A percentile compares a stretch with the other conserved stretches of the same genome.
Evolutionary conservation across 2,888 invertebrate species (phyloP).

Genomic region (Rhopalosiphum nymphaeae): DNA sequence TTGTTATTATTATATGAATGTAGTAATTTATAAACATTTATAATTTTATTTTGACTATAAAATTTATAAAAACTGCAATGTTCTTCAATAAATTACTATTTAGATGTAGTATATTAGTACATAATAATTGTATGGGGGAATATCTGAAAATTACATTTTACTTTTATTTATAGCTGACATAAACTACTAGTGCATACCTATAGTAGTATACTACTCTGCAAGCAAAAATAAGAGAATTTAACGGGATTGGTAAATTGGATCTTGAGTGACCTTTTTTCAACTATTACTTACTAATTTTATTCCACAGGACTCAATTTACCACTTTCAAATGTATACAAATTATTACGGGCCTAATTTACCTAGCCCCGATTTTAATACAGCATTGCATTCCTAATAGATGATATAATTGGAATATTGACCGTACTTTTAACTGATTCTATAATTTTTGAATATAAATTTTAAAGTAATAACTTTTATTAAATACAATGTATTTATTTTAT

Average conservation of each 20-base stretch:
- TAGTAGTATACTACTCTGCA: neutral
- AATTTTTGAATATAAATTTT: neutral
- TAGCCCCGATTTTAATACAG: neutral
- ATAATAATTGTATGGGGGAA: neutral
- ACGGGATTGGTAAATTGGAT: too few relatives aligned
- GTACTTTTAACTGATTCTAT: neutral
- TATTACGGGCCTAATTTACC: too few relatives aligned
- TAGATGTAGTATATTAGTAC: neutral
- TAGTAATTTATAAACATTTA: slow-evolving; percentile 11
- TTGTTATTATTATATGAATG: neutral
- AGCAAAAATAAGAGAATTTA: neutral
- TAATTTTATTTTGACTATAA: neutral
- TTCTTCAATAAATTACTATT: neutral
- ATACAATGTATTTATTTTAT: neutral
- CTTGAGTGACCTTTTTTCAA: too few relatives aligned
- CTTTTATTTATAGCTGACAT: neutral
- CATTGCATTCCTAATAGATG: neutral
- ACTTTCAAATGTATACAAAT: too few relatives aligned
- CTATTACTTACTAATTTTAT: too few relatives aligned
- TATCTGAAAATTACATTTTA: neutral
- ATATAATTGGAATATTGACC: neutral
- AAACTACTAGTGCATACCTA: neutral
- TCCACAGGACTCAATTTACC: too few relatives aligned
- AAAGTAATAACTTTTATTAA: neutral
- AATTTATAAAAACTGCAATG: neutral